Evolutionary conservation across 1,140 invertebrate genomes (phyloP).

Genomic region (Argopecten irradians): DNA sequence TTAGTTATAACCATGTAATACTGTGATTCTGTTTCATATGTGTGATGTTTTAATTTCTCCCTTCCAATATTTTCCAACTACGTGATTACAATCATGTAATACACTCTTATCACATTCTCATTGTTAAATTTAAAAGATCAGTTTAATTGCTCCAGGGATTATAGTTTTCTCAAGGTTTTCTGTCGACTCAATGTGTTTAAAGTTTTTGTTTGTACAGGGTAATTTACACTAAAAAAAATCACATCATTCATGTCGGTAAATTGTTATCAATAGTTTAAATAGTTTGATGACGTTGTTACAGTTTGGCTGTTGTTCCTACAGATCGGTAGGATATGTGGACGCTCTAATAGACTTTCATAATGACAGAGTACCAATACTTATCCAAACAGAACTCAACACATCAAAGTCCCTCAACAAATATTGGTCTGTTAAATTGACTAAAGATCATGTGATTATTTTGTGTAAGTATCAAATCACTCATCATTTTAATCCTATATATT

Average conservation of each 20-base stretch:
- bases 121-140: not conserved
- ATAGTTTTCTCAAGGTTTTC: not conserved
- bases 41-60: not conserved
- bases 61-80: not conserved
- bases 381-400: not conserved
- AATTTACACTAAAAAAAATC: not conserved
- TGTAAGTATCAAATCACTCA: not conserved
- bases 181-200: not conserved
- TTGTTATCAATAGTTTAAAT: not conserved
- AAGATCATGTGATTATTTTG: not conserved
- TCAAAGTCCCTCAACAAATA: not conserved
- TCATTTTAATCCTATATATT: not conserved
- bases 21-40: too few relatives aligned
- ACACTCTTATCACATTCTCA: too few relatives aligned
- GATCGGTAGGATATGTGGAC: not conserved
- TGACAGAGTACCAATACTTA: not conserved
- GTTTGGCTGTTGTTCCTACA: not conserved
- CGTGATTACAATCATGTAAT: not conserved
- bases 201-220: not conserved
- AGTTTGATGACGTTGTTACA: not conserved
- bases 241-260: not conserved
- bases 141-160: not conserved
- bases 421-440: constrained; percentile 9
- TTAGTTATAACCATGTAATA: too few relatives aligned
- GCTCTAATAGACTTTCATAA: not conserved